Evolutionary conservation across 2,113 vertebrate species (phyloP).

Genomic region (Bos javanicus): DNA sequence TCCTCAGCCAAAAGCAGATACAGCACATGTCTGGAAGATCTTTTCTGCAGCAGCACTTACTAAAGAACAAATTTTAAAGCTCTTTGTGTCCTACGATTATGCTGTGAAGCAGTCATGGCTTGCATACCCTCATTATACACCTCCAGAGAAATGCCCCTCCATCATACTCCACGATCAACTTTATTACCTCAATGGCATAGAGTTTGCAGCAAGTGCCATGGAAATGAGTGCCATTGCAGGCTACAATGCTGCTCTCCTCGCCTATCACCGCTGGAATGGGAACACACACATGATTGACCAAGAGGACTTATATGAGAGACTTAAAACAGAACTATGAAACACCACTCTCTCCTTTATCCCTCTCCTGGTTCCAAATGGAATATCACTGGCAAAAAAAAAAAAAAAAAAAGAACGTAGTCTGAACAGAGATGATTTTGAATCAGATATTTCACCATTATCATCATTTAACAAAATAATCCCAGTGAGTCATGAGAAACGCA

Average conservation of each 20-base stretch:
- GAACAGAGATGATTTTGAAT: slow-evolving; percentile 36
- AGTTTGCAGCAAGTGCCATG: slow-evolving; percentile 91
- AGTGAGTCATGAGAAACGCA: neutral
- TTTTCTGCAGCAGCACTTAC: slow-evolving; percentile 85
- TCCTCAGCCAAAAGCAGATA: slow-evolving; percentile 18
- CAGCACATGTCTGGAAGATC: slow-evolving; percentile 87
- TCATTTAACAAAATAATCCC: slow-evolving; percentile 12
- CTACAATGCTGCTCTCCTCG: slow-evolving; percentile 89
- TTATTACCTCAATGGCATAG: slow-evolving; percentile 91
- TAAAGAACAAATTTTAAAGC: slow-evolving; percentile 81
- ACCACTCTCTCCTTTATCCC: rapidly evolving
- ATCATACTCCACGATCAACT: slow-evolving; percentile 88
- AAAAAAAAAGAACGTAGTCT: neutral
- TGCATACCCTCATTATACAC: slow-evolving; percentile 88
- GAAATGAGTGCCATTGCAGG: slow-evolving; percentile 93
- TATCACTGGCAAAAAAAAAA: neutral
- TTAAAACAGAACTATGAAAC: slow-evolving; percentile 90
- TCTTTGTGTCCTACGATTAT: slow-evolving; percentile 88
- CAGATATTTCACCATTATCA: neutral
- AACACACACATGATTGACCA: slow-evolving; percentile 85
- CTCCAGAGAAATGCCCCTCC: slow-evolving; percentile 83
- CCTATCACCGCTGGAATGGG: slow-evolving; percentile 90
- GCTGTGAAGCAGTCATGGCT: slow-evolving; percentile 85
- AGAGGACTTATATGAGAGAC: slow-evolving; percentile 88
- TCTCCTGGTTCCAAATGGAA: neutral